These are phyloP conservation scores for Metaphire vulgaris DNA, from an alignment of 1,140 invertebrate species.

Conservation along the genomic window DNA sequence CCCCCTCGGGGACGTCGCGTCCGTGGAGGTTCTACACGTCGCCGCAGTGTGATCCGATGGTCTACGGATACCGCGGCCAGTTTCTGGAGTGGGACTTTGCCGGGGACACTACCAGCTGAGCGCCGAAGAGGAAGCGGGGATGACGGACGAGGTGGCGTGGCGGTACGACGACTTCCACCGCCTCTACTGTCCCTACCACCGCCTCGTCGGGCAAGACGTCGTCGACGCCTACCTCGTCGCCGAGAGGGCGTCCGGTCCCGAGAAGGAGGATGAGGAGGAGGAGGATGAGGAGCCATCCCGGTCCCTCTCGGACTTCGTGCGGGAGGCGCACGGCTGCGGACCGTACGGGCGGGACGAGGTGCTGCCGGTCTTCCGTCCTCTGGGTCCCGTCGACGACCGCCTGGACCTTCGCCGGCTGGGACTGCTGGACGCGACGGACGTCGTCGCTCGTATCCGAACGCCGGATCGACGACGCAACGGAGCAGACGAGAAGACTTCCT, in stretches of 20 bases:
- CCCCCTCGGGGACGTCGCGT: neutral
- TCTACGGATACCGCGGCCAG: slow-evolving; percentile 25
- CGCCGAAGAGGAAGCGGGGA: slow-evolving; percentile 6
- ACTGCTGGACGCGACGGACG: no score
- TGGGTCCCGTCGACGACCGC: neutral
- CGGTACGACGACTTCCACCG: slow-evolving; percentile 23
- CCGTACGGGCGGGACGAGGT: neutral
- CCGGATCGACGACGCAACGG: neutral
- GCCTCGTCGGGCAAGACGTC: slow-evolving; percentile 12
- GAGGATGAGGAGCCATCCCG: neutral
- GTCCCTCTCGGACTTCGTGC: neutral
- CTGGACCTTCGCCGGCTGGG: neutral
- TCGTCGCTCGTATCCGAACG: neutral
- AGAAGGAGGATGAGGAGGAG: no score
- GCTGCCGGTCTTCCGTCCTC: neutral
- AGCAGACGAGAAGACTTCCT: neutral
- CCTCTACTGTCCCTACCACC: slow-evolving; percentile 20
- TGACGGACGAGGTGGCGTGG: neutral
- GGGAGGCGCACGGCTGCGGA: neutral
- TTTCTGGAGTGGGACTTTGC: slow-evolving; percentile 25
- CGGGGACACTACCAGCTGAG: neutral
- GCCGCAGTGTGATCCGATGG: neutral
- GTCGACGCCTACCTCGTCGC: neutral
- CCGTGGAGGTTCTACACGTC: slow-evolving; percentile 21
- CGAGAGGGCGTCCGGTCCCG: neutral